Conservation (phyloP, 2,888 invertebrate species). For the Drosophila yooni region DNA sequence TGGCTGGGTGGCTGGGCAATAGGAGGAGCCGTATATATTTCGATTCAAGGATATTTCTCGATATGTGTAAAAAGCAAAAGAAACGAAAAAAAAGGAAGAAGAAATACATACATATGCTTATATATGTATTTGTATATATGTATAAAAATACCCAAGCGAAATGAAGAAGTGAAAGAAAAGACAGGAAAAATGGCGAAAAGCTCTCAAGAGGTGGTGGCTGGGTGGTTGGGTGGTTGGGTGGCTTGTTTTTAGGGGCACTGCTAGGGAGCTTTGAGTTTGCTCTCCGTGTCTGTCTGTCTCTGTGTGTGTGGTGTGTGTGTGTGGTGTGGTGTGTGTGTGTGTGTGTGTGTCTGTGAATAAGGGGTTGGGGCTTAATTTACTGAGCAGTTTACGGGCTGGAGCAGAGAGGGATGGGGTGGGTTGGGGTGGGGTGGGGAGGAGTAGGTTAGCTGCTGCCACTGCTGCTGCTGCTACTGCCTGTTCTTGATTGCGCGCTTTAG, state of each 20-base stretch:
- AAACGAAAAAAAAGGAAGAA: conserved; percentile 15
- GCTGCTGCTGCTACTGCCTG: conserved; percentile 37
- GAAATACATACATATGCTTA: neutral
- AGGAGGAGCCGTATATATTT: conserved; percentile 76
- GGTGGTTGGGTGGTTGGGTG: neutral
- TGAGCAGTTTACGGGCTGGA: neutral
- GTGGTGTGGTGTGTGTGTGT: conserved; percentile 7
- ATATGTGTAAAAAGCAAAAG: conserved; percentile 67
- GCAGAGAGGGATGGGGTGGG: neutral
- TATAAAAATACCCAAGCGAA: conserved; percentile 37
- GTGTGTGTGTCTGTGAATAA: conserved; percentile 21
- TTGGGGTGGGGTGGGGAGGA: neutral
- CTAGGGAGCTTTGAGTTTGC: conserved; percentile 55
- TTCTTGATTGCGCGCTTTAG: conserved; percentile 78
- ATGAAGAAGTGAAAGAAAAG: conserved; percentile 58
- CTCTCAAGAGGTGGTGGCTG: conserved; percentile 39
- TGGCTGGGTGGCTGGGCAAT: conserved; percentile 14
- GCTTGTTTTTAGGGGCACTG: conserved; percentile 19
- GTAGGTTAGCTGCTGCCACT: neutral
- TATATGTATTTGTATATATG: conserved; percentile 3
- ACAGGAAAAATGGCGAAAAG: conserved; percentile 62
- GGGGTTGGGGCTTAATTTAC: conserved; percentile 6
- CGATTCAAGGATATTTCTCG: conserved; percentile 80
- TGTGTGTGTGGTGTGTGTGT: conserved; percentile 2
- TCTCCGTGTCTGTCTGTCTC: conserved; percentile 27